These are phyloP conservation scores for Harpegnathos saltator DNA, from an alignment of 1,140 invertebrate genomes.

Conservation along the genomic window DNA sequence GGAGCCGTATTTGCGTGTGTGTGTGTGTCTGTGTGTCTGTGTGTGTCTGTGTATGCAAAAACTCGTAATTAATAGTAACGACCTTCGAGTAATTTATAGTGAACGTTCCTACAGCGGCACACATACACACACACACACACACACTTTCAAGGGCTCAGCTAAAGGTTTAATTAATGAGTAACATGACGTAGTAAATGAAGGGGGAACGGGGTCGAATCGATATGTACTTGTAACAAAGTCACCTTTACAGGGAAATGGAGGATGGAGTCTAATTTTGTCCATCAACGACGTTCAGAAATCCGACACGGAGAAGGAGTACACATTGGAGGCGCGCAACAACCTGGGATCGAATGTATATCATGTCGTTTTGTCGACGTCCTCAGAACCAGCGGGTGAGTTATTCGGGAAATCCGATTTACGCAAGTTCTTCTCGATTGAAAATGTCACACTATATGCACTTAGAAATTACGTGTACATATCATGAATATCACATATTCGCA, in stretches of 20 bases:
- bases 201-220: slow-evolving; percentile 22
- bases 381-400: slow-evolving; percentile 89
- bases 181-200: slow-evolving; percentile 28
- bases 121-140: too few relatives aligned
- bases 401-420: slow-evolving; percentile 24
- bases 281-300: slow-evolving; percentile 90
- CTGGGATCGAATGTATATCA: slow-evolving; percentile 88
- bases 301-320: slow-evolving; percentile 90
- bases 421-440: slow-evolving; percentile 23
- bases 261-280: slow-evolving; percentile 88
- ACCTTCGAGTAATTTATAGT: slow-evolving; percentile 39
- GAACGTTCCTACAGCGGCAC: slow-evolving; percentile 7
- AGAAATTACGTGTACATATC: slow-evolving; percentile 34
- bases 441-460: slow-evolving; percentile 24
- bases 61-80: slow-evolving; percentile 39
- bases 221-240: neutral
- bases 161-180: slow-evolving; percentile 45
- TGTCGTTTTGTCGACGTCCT: slow-evolving; percentile 90
- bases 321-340: slow-evolving; percentile 88
- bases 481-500: too few relatives aligned
- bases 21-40: neutral
- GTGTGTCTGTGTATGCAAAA: slow-evolving; percentile 3
- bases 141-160: slow-evolving; percentile 42
- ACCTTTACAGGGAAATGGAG: slow-evolving; percentile 87
- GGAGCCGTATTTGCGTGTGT: neutral